Percentiles rank a stretch among this genome's conserved stretches.
These are phyloP conservation scores for Chaetorhynchus papuensis DNA, from an alignment of 2,113 vertebrate species.

Conservation along the genomic window DNA sequence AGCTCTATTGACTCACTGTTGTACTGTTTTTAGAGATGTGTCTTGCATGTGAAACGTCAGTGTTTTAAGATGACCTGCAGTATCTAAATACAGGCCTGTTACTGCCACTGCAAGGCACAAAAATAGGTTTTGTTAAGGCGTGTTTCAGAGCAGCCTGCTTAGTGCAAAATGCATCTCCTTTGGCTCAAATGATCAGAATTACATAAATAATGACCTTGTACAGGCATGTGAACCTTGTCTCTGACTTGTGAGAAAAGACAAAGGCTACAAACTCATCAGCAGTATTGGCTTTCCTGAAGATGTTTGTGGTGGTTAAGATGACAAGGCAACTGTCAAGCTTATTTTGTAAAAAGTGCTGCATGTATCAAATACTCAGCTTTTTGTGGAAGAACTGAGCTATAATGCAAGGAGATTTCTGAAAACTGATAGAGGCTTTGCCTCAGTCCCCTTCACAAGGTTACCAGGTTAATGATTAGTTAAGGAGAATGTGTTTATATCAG, in stretches of 20 bases:
- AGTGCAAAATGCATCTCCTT: neutral
- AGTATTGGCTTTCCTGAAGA: neutral
- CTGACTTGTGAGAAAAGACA: neutral
- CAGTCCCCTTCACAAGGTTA: neutral
- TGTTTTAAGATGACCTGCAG: neutral
- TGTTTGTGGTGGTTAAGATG: neutral
- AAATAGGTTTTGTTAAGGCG: neutral
- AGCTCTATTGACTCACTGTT: neutral
- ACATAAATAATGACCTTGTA: neutral
- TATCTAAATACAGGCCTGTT: neutral
- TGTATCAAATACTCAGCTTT: neutral
- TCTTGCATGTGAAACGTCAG: neutral
- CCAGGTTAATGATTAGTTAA: conserved; percentile 16
- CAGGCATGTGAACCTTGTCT: neutral
- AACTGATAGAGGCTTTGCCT: neutral
- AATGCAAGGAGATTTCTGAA: neutral
- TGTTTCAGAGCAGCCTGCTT: neutral
- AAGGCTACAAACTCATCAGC: neutral
- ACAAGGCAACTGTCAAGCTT: neutral
- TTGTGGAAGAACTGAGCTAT: neutral
- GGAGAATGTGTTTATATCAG: neutral
- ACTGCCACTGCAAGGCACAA: neutral
- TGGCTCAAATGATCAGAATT: neutral
- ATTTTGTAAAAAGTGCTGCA: neutral
- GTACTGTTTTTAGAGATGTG: neutral